phyloP scores from a whole-genome alignment of 2,113 vertebrate species.

The Collichthys lucidus region DNA sequence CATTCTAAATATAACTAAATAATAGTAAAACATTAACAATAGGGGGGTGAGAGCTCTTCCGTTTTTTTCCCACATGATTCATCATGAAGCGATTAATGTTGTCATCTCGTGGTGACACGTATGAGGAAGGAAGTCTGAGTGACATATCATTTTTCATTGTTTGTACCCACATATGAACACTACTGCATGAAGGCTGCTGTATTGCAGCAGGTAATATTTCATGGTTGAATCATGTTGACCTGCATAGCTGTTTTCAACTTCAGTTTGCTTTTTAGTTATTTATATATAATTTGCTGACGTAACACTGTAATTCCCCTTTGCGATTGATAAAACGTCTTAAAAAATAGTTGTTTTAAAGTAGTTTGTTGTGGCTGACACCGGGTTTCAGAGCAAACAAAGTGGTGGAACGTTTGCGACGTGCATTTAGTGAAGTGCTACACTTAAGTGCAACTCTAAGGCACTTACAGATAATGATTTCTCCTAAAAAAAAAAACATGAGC shows the following conservation, averaged over 20 bases:
- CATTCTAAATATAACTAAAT: too few species aligned
- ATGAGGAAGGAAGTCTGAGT: conserved; percentile 14
- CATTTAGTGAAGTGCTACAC: neutral
- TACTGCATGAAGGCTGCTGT: neutral
- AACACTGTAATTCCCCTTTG: neutral
- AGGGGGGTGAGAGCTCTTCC: too few species aligned
- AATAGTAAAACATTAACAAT: too few species aligned
- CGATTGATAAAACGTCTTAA: neutral
- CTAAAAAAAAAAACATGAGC: neutral
- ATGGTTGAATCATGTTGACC: neutral
- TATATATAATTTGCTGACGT: neutral
- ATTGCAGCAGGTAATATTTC: too few species aligned
- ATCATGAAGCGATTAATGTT: neutral
- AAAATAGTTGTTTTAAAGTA: too few species aligned
- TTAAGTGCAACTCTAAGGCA: neutral
- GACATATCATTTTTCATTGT: neutral
- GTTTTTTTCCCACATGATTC: too few species aligned
- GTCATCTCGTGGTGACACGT: neutral
- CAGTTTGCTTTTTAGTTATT: neutral
- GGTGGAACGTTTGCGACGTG: neutral
- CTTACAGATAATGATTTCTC: neutral
- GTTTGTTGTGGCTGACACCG: neutral
- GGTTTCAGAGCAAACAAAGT: neutral
- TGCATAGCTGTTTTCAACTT: neutral
- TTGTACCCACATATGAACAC: neutral